Evolutionary conservation across 1,140 invertebrate genomes (phyloP).

Genomic region (Elymnias hypermnestra): DNA sequence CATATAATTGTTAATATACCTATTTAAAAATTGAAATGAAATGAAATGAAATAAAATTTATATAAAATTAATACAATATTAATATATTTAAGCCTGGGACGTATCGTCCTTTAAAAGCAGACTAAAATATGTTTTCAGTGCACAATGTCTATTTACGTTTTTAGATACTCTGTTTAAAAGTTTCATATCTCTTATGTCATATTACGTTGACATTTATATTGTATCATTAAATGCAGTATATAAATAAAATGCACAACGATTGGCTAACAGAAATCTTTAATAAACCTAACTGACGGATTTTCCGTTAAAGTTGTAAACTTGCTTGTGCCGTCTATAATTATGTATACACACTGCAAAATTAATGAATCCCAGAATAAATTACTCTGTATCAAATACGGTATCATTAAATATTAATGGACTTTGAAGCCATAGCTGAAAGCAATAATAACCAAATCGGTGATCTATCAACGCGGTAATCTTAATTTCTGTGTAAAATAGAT

Average conservation of each 20-base stretch:
- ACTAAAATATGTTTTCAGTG: no score
- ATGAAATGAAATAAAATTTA: no score
- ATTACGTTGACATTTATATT: no score
- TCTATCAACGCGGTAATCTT: background rate
- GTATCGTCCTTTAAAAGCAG: no score
- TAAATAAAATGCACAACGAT: background rate
- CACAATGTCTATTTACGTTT: no score
- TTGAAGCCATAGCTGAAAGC: background rate
- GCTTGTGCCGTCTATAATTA: background rate
- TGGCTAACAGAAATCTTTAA: background rate
- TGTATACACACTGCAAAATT: background rate
- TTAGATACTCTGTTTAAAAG: no score
- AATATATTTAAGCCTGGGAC: no score
- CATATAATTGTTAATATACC: no score
- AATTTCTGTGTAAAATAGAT: slow-evolving; percentile 1
- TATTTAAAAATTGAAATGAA: no score
- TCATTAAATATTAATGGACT: background rate
- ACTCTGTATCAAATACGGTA: background rate
- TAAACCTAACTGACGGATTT: background rate
- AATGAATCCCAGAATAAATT: background rate
- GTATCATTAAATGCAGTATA: no score
- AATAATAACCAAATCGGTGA: background rate
- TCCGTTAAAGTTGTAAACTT: background rate
- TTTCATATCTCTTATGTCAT: no score
- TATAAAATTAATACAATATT: no score